phyloP scores from a whole-genome alignment of 2,797 vertebrate species.

The Manis pentadactyla region DNA sequence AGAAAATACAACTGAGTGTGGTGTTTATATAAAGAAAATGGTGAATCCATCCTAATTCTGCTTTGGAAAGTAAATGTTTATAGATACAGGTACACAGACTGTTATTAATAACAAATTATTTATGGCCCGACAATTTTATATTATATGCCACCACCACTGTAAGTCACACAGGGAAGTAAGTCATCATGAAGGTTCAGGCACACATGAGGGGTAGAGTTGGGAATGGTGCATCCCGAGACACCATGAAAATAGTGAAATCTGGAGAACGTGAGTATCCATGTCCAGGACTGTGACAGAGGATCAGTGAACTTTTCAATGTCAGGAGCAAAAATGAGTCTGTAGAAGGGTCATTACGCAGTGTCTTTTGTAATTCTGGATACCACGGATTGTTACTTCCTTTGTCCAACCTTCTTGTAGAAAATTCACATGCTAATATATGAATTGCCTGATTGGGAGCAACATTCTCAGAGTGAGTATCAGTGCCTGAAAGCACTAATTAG shows the following conservation, averaged over 20 bases:
- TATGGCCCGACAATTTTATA: neutral
- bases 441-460: neutral
- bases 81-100: neutral
- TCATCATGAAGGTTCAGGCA: neutral
- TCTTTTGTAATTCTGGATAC: neutral
- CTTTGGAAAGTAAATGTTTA: slow-evolving; percentile 48
- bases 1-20: slow-evolving; percentile 30
- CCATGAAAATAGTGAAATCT: neutral
- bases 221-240: neutral
- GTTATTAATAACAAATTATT: slow-evolving; percentile 55
- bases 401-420: neutral
- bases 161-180: neutral
- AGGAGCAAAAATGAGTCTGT: neutral
- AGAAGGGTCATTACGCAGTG: neutral
- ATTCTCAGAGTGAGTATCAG: neutral
- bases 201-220: neutral
- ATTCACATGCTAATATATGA: neutral
- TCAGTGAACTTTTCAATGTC: neutral
- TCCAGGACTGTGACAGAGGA: neutral
- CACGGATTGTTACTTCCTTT: neutral
- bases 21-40: slow-evolving; percentile 26
- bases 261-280: neutral
- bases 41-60: neutral
- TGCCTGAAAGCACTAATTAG: neutral
- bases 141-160: slow-evolving; percentile 26